These are phyloP conservation scores for Plestiodon gilberti DNA, from an alignment of 2,113 vertebrate genomes.

Conservation along the genomic window DNA sequence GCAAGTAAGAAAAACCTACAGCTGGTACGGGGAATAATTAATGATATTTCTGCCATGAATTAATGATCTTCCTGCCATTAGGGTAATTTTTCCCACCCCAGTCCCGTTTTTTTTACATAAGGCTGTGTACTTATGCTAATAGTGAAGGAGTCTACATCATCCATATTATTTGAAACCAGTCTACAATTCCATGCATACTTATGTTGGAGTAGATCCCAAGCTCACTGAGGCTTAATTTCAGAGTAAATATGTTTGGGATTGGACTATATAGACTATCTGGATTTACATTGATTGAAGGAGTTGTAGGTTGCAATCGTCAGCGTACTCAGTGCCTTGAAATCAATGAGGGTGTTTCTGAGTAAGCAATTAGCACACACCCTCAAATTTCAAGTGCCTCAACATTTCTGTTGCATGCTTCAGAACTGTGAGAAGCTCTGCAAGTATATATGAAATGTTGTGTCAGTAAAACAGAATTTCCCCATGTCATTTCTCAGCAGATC, in stretches of 20 bases:
- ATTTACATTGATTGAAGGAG: neutral
- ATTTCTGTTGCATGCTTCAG: too few relatives aligned
- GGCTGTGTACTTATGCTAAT: too few relatives aligned
- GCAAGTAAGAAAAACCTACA: neutral
- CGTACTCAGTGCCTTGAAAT: neutral
- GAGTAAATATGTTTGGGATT: neutral
- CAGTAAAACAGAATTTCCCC: too few relatives aligned
- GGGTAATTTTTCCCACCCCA: neutral
- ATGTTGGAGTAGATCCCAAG: neutral
- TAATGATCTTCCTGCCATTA: neutral
- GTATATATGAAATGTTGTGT: too few relatives aligned
- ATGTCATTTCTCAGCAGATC: too few relatives aligned
- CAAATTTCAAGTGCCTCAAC: too few relatives aligned
- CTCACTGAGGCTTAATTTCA: too few relatives aligned
- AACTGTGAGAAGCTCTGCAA: too few relatives aligned
- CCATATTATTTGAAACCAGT: too few relatives aligned
- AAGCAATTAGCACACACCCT: neutral
- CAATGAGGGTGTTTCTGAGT: neutral
- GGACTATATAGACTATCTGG: neutral
- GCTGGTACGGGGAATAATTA: neutral
- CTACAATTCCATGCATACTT: neutral
- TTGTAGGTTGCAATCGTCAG: neutral
- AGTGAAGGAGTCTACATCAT: too few relatives aligned
- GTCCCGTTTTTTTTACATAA: neutral
- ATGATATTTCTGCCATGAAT: neutral